phyloP scores from a whole-genome alignment of 2,888 invertebrate genomes.

The Phortica magna region DNA sequence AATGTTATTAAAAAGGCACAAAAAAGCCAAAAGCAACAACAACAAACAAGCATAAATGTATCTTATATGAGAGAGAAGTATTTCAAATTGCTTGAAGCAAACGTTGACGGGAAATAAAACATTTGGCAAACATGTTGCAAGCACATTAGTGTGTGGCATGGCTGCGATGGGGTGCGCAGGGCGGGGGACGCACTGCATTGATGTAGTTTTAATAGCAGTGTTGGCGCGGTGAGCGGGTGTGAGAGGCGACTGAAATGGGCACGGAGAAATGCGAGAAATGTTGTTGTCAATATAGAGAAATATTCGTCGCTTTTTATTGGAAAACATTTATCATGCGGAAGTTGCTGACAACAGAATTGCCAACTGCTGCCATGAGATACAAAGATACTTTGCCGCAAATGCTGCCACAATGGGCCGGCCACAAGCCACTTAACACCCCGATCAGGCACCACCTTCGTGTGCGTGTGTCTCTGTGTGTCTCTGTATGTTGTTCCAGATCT shows the following conservation, averaged over 20 bases:
- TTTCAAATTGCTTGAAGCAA: slow-evolving; percentile 32
- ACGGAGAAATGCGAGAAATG: slow-evolving; percentile 9
- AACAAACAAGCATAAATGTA: background rate
- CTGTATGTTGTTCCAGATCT: slow-evolving; percentile 26
- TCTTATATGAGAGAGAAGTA: no score
- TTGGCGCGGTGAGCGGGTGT: background rate
- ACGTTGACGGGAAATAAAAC: slow-evolving; percentile 46
- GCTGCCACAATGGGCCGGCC: slow-evolving; percentile 57
- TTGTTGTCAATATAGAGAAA: slow-evolving; percentile 32
- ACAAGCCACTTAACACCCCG: slow-evolving; percentile 58
- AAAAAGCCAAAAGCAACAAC: slow-evolving; percentile 23
- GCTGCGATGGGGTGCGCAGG: slow-evolving; percentile 25
- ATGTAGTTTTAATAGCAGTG: slow-evolving; percentile 30
- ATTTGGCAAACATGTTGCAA: slow-evolving; percentile 33
- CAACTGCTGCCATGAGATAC: slow-evolving; percentile 42
- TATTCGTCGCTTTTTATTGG: slow-evolving; percentile 53
- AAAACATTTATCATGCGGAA: slow-evolving; percentile 66
- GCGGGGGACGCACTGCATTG: slow-evolving; percentile 3
- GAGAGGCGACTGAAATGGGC: background rate
- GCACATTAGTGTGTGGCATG: slow-evolving; percentile 16
- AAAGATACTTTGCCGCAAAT: slow-evolving; percentile 67
- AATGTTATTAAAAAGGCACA: slow-evolving; percentile 33
- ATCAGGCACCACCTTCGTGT: slow-evolving; percentile 9
- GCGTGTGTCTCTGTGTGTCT: background rate
- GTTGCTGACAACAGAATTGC: slow-evolving; percentile 57